Evolutionary conservation across 2,888 invertebrate species (phyloP), one percentile per base, ranked within the genome.

Genomic region (Xestia ashworthii): DNA sequence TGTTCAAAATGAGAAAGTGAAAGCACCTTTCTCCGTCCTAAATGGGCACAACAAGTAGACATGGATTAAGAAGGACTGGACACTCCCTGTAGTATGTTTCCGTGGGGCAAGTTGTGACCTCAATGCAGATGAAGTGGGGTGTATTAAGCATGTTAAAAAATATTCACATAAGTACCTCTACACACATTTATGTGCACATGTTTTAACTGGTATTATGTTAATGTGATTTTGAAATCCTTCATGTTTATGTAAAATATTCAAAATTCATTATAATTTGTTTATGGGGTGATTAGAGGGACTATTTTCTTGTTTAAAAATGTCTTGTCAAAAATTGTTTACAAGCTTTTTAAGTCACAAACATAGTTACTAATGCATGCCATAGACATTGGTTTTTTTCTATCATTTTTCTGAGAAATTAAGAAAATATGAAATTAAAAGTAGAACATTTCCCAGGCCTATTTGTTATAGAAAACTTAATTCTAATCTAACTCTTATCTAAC

Each of bases 401-500:
- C 41, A 41, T 41, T 41, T 41, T 44, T 32, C 32, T 32, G 32
- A 32, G 32, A 32, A 32, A 32, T 32, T 32, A 32, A 32, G 32
- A 32, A 32, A 16, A 32, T 41, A 25, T 53, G 11, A 25, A 68
- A 48, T 41, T 44, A 53, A 68, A n/a, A 32, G 16, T 22, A 25
- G 14, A 71, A 71, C 12, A 48, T 71, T n/a, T 50, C 6, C 16
- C 44, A 32, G 3, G 19, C 32, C n/a, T 14, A 1, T 25, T 53
- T 70, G 32, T 55, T 25, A 38, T 19, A 60, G 46, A 65, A 32
- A 55, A 32, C 41, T 9, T 14, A 19, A 48, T 71, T 48, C 32
- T 48, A 67, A 80, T 53, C 50, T 32, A 55, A 67, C 14, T 66
- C 44, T 32, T 53, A 46, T 73, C 50, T 32, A 53, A 16, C 41